phyloP scores from a whole-genome alignment of 2,797 vertebrate species.

The Danionella dracula region DNA sequence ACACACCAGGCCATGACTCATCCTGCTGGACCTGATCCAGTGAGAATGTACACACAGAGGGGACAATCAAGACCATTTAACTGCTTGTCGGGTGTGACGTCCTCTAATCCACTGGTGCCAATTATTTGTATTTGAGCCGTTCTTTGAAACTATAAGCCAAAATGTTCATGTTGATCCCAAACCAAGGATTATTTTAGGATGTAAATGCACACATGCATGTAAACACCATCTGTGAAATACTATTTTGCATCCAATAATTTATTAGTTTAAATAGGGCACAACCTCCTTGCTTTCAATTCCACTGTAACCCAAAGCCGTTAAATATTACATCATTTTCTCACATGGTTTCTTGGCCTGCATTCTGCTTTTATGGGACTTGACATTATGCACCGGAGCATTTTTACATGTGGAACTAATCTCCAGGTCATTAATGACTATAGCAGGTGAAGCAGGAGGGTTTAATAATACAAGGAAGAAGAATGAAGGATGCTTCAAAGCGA shows the following conservation, averaged over 20 bases:
- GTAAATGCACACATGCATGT: neutral
- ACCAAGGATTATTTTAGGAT: neutral
- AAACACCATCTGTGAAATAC: neutral
- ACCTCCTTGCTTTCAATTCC: constrained; percentile 14
- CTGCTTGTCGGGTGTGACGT: neutral
- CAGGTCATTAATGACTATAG: constrained; percentile 59
- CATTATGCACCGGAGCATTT: constrained; percentile 60
- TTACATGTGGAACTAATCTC: constrained; percentile 66
- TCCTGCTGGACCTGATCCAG: constrained; percentile 22
- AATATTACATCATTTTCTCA: constrained; percentile 46
- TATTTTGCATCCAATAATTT: neutral
- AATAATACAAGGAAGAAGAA: too few relatives aligned
- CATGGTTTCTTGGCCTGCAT: constrained; percentile 57
- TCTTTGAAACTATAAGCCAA: neutral
- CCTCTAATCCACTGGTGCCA: neutral
- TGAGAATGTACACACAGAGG: constrained; percentile 1
- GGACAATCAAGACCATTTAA: neutral
- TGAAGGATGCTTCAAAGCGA: neutral
- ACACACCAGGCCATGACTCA: constrained; percentile 47
- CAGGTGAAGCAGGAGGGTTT: constrained; percentile 61
- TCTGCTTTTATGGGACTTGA: constrained; percentile 60
- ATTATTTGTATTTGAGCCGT: neutral
- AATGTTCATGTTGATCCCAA: neutral
- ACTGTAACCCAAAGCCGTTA: constrained; percentile 17
- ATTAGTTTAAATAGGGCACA: constrained; percentile 23